Percentiles rank a stretch among this genome's conserved stretches.
phyloP scores from a whole-genome alignment of 2,797 vertebrate genomes.

The Pipistrellus pygmaeus region DNA sequence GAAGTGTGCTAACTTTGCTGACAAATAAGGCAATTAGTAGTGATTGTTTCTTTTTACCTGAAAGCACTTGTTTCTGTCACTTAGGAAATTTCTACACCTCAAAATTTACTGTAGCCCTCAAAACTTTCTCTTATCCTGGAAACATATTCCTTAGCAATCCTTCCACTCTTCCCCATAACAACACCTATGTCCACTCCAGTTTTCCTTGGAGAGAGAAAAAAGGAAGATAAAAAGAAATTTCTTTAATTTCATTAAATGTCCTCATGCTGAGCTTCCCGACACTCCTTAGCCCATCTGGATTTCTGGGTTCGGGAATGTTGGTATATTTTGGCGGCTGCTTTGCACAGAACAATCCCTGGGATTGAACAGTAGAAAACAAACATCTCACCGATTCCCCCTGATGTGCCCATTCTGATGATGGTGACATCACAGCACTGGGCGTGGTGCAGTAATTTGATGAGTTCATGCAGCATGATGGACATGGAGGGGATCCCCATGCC shows the following conservation, averaged over 20 bases:
- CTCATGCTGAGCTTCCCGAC: neutral
- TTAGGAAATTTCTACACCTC: neutral
- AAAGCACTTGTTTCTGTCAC: conserved; percentile 32
- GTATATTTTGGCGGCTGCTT: neutral
- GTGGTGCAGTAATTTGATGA: conserved; percentile 95
- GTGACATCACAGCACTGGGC: conserved; percentile 91
- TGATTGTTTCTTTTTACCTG: neutral
- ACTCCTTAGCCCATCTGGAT: neutral
- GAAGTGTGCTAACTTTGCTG: neutral
- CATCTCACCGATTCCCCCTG: conserved; percentile 92
- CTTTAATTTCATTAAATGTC: neutral
- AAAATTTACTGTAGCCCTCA: neutral
- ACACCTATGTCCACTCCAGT: neutral
- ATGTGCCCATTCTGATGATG: conserved; percentile 93
- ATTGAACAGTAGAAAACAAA: conserved; percentile 5
- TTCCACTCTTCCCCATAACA: neutral
- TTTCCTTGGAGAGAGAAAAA: neutral
- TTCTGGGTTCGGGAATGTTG: conserved; percentile 6
- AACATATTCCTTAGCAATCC: neutral
- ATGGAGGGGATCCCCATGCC: conserved; percentile 96
- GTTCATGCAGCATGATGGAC: conserved; percentile 95
- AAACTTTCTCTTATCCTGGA: conserved; percentile 4
- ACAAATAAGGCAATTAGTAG: neutral
- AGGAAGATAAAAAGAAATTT: neutral
- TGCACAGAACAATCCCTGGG: neutral